phyloP scores from a whole-genome alignment of 2,113 vertebrate species.

The Nothoprocta perdicaria region DNA sequence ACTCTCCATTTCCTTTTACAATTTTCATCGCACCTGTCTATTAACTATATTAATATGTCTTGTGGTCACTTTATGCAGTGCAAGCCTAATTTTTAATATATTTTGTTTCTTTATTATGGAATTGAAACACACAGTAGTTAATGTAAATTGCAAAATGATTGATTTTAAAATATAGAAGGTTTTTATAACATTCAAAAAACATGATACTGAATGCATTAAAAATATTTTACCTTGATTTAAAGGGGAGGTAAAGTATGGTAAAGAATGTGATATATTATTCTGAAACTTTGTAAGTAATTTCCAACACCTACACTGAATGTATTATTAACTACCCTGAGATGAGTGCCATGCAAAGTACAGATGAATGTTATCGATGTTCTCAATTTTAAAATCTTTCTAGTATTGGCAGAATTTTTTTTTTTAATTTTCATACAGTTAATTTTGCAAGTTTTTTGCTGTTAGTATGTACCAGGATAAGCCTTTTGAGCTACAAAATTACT shows the following conservation, averaged over 20 bases:
- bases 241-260: neutral
- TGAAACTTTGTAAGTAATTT: slow-evolving; percentile 32
- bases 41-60: neutral
- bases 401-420: neutral
- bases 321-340: slow-evolving; percentile 58
- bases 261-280: neutral
- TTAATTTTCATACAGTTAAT: slow-evolving; percentile 1
- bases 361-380: slow-evolving; percentile 21
- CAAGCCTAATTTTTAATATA: neutral
- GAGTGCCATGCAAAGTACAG: neutral
- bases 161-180: neutral
- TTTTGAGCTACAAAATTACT: neutral
- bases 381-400: slow-evolving; percentile 29
- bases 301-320: slow-evolving; percentile 32
- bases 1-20: neutral
- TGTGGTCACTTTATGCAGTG: neutral
- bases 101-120: slow-evolving; percentile 22
- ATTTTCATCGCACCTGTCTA: neutral
- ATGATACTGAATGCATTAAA: slow-evolving; percentile 7
- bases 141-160: neutral
- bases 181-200: slow-evolving; percentile 6
- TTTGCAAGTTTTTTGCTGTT: neutral
- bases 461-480: neutral
- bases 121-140: neutral
- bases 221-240: slow-evolving; percentile 41